These are phyloP conservation scores for Vanessa tameamea DNA, from an alignment of 1,140 invertebrate species.

Conservation along the genomic window DNA sequence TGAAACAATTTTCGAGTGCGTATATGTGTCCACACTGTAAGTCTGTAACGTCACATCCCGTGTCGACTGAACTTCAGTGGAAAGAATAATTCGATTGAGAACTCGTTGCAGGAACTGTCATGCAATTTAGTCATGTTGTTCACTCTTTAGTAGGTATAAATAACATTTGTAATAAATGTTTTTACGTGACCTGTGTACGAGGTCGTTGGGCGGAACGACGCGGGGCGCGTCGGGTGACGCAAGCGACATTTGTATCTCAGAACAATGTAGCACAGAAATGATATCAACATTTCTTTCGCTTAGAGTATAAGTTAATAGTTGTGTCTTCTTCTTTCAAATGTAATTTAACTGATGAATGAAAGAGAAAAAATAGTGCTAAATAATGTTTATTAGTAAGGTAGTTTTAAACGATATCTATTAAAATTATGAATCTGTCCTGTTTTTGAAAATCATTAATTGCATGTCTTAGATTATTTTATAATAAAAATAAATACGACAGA, in stretches of 20 bases:
- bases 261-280: constrained; percentile 6
- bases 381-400: no score
- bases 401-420: no score
- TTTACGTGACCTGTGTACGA: constrained; percentile 54
- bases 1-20: no score
- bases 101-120: background rate
- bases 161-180: constrained; percentile 43
- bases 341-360: no score
- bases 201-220: constrained; percentile 43
- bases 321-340: no score
- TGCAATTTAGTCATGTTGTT: constrained; percentile 20
- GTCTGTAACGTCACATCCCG: background rate
- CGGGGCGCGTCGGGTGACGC: constrained; percentile 33
- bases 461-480: no score
- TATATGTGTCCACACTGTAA: no score
- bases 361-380: no score
- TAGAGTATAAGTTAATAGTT: no score
- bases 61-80: background rate
- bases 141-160: constrained; percentile 24
- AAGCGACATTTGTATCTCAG: constrained; percentile 24
- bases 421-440: no score
- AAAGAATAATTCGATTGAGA: background rate
- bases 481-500: no score
- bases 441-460: no score
- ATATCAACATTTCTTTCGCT: background rate